Percentiles rank a stretch among this genome's conserved stretches.
These are phyloP conservation scores for Gasteruption jaculator DNA, from an alignment of 2,888 invertebrate species.

Conservation along the genomic window DNA sequence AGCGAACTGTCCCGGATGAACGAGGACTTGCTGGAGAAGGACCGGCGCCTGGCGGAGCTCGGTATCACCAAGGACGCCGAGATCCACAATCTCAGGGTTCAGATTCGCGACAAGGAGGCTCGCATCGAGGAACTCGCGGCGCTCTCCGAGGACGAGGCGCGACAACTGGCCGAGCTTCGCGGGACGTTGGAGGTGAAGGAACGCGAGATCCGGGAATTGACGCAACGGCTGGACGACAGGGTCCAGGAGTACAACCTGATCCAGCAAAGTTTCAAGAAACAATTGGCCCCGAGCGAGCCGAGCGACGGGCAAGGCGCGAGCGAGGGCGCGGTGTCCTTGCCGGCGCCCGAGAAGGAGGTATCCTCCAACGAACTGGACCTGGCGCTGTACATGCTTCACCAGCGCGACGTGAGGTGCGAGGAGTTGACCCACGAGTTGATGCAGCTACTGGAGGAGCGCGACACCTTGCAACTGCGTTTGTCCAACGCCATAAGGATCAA, in stretches of 20 bases:
- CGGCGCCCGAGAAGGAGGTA: background rate
- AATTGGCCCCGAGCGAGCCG: constrained; percentile 25
- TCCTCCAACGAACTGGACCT: constrained; percentile 63
- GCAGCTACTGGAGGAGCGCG: constrained; percentile 76
- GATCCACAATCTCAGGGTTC: constrained; percentile 67
- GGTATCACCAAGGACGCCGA: constrained; percentile 66
- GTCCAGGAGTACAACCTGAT: constrained; percentile 59
- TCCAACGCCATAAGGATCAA: constrained; percentile 76
- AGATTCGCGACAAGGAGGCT: constrained; percentile 54
- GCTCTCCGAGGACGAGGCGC: constrained; percentile 56
- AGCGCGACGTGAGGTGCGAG: constrained; percentile 80
- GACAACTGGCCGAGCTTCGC: constrained; percentile 58
- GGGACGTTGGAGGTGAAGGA: constrained; percentile 66
- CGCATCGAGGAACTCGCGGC: constrained; percentile 56
- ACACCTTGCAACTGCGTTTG: constrained; percentile 75
- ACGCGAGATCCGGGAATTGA: constrained; percentile 66
- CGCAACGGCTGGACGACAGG: constrained; percentile 62
- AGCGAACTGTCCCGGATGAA: constrained; percentile 26
- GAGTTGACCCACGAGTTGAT: constrained; percentile 82
- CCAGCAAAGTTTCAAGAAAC: constrained; percentile 33
- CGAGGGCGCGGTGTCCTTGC: constrained; percentile 3
- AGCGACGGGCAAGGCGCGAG: constrained; percentile 10
- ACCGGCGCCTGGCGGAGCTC: constrained; percentile 47
- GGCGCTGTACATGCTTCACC: constrained; percentile 80
- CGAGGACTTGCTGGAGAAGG: constrained; percentile 32